Evolutionary conservation across 2,888 invertebrate species (phyloP), one percentile per base, ranked within the genome.

Genomic region (Steinernema scapterisci): DNA sequence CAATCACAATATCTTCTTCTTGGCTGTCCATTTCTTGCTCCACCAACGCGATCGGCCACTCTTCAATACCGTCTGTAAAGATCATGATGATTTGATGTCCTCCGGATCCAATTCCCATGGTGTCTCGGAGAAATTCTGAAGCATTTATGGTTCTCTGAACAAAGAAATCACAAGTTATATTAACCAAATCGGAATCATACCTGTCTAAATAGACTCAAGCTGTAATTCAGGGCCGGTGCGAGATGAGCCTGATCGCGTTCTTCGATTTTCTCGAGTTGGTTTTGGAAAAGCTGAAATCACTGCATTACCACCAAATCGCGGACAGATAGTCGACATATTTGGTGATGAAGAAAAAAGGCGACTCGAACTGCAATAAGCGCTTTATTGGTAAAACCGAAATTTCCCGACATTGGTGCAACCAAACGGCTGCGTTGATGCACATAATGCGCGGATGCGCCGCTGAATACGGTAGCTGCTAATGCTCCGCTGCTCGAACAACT

Each of bases 21-120:
- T 78, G 56, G 16, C 76, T 45, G n/a, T 45, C 73, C 48, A 84
- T 79, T 38, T 82, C 88, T 76, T 88, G 86, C 54, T 88, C 84
- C 13, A 91, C 85, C 27, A 90, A 88, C 1, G 89, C 88, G 73
- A 88, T 88, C 0, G 90, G 90, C 84, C 88, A 89, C 77, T 90
- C 90, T 19, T 90, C 90, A 16, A 90, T 90, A 1, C 91, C 91
- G 83, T 91, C 91, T 23, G 90, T 91, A 80, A 91, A 88, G 70
- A 91, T 83, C 88, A 91, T 89, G 51, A 91, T 89, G 70, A 90
- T 87, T 77, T 89, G 88, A 85, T 91, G 90, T 79, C 91, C 91
- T 71, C 89, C 88, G 1, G 90, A 80, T n/a, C 82, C 76, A 21
- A 31, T n/a, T 16, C 63, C 63, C 63, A 63, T 63, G 2, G 63